Conservation (phyloP, 2,888 invertebrate genomes). For the Parnassius mnemosyne region DNA sequence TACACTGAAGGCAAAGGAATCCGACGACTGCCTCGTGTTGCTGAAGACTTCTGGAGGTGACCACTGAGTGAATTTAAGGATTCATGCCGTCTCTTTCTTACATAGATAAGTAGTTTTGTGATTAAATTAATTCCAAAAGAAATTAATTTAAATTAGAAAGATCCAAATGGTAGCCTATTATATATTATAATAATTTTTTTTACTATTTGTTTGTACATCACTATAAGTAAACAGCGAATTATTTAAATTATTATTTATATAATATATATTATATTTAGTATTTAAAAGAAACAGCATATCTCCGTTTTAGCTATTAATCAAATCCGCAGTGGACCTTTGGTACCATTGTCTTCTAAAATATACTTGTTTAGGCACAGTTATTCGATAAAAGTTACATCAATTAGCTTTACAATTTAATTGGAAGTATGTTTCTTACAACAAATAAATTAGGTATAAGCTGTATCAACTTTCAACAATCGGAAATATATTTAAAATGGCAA, state of each 20-base stretch:
- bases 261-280: too few relatives aligned
- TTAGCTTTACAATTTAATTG: conserved; percentile 16
- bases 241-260: too few relatives aligned
- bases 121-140: too few relatives aligned
- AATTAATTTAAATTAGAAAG: too few relatives aligned
- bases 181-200: too few relatives aligned
- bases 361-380: conserved; percentile 11
- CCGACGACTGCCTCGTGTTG: not conserved
- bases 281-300: too few relatives aligned
- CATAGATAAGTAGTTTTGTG: too few relatives aligned
- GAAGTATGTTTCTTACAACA: conserved; percentile 19
- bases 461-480: conserved; percentile 18
- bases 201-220: too few relatives aligned
- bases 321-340: not conserved
- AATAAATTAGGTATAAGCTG: conserved; percentile 14
- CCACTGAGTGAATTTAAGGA: not conserved
- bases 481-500: conserved; percentile 19
- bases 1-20: not conserved
- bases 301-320: too few relatives aligned
- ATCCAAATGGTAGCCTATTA: too few relatives aligned
- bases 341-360: not conserved
- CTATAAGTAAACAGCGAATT: too few relatives aligned
- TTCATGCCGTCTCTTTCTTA: too few relatives aligned
- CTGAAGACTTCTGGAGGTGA: not conserved
- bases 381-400: conserved; percentile 7